Evolutionary conservation across 2,113 vertebrate genomes (phyloP), one percentile per base, ranked within the genome.

Genomic region (Scatophagus argus): DNA sequence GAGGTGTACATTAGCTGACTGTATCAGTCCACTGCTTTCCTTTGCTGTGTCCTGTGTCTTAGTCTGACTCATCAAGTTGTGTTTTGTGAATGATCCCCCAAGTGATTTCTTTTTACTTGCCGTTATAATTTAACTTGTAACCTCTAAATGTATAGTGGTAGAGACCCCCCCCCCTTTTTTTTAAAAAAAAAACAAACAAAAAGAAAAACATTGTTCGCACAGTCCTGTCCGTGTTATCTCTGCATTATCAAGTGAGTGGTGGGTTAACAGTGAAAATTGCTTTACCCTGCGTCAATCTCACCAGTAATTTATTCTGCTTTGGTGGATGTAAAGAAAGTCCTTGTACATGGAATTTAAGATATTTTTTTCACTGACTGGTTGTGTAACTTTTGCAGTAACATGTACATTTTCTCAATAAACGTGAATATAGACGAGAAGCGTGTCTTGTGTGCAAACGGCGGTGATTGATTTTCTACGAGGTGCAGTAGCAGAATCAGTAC

Each of bases 11-110:
- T 27, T 70, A 85, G 88, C 76, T 91, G 97, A 97, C 96, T 97
- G 96, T 94, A 97, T 98, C 96, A 97, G 96, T 98, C 96, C 94
- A 79, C 82, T 77, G 84, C 74, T 74, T 76, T 61, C 47, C 74
- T 64, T 34, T 34, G 21, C 63, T 51, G 66, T 61, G 62, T 81
- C 49, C 32, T 39, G 49, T 38, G 39, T 78, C 14, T 69, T 32
- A 2, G 21, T 64, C 31, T 47, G 43, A 23, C 6, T 44, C 39
- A 19, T 82, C 46, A 29, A 36, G 2, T 31, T n/a, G 12, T 55
- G 1, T 74, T 69, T 52, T 47, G 38, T 65, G 41, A 63, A 74
- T 23, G 4, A 36, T 69, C 43, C 23, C 25, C 13, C 7, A 41
- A 6, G 1, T 41, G 10, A 51, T 56, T 36, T 59, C 17, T 90